Percentiles rank a stretch among this genome's conserved stretches.
These are phyloP conservation scores for Pherbina coryleti DNA, from an alignment of 2,888 invertebrate genomes.

Conservation along the genomic window DNA sequence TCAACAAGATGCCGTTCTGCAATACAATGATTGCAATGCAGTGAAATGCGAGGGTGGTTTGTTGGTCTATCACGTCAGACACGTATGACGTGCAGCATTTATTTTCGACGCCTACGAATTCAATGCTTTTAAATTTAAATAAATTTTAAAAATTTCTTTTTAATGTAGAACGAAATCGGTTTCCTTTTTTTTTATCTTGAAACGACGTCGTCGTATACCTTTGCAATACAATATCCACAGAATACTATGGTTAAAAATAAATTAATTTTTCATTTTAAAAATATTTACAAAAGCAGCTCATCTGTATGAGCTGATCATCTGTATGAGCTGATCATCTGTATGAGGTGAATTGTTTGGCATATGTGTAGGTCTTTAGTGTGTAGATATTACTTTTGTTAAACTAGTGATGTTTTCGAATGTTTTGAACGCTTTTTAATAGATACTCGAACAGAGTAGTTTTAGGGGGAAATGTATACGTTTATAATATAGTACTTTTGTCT, in stretches of 20 bases:
- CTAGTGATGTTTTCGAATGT: neutral
- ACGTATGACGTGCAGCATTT: neutral
- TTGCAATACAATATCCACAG: constrained; percentile 45
- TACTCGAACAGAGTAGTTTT: no score
- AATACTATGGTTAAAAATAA: constrained; percentile 43
- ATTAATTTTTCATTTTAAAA: constrained; percentile 48
- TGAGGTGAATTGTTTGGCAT: neutral
- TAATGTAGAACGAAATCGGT: constrained; percentile 24
- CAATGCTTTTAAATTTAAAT: neutral
- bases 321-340: neutral
- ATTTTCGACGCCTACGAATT: neutral
- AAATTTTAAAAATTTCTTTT: neutral
- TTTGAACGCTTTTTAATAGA: no score
- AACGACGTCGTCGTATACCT: constrained; percentile 39
- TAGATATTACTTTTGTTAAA: neutral
- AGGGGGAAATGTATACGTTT: no score
- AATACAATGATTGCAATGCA: neutral
- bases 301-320: neutral
- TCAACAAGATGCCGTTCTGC: neutral
- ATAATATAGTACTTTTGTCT: no score
- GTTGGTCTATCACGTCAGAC: neutral
- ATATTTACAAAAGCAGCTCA: constrained; percentile 40
- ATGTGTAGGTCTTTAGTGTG: constrained; percentile 17
- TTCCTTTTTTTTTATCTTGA: constrained; percentile 33
- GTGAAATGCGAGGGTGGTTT: constrained; percentile 1